Conservation (phyloP, 2,888 invertebrate genomes). For the Deilephila elpenor region DNA sequence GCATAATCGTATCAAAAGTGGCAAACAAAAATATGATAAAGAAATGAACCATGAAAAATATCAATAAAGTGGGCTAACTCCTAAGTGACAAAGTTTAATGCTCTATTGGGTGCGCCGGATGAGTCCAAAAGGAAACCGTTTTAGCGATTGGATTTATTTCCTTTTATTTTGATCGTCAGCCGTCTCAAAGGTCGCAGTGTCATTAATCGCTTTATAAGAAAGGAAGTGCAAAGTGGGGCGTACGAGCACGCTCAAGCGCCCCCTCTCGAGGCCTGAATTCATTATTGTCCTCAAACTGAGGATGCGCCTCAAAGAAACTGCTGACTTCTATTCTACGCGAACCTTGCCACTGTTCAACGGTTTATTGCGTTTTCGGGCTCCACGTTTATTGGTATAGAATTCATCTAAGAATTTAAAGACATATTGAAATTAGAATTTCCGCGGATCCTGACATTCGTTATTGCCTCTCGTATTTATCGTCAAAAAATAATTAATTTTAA, state of each 20-base stretch:
- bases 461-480: neutral
- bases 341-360: conserved; percentile 62
- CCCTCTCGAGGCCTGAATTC: conserved; percentile 39
- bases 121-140: conserved; percentile 47
- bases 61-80: conserved; percentile 32
- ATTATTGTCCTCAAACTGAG: conserved; percentile 46
- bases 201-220: conserved; percentile 79
- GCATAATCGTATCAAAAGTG: neutral
- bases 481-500: conserved; percentile 17
- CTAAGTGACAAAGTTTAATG: conserved; percentile 43
- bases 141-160: conserved; percentile 69
- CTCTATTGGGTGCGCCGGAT: conserved; percentile 39
- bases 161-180: conserved; percentile 69
- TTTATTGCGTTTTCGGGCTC: conserved; percentile 70
- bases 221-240: conserved; percentile 77
- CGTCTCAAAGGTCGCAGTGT: conserved; percentile 69
- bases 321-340: conserved; percentile 68
- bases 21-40: conserved; percentile 23
- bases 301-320: conserved; percentile 80
- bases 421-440: conserved; percentile 15
- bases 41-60: conserved; percentile 30
- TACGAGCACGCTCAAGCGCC: conserved; percentile 67
- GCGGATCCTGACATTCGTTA: conserved; percentile 8
- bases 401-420: neutral
- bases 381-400: conserved; percentile 6